phyloP scores from a whole-genome alignment of 2,888 invertebrate genomes.

The Brenthis daphne region DNA sequence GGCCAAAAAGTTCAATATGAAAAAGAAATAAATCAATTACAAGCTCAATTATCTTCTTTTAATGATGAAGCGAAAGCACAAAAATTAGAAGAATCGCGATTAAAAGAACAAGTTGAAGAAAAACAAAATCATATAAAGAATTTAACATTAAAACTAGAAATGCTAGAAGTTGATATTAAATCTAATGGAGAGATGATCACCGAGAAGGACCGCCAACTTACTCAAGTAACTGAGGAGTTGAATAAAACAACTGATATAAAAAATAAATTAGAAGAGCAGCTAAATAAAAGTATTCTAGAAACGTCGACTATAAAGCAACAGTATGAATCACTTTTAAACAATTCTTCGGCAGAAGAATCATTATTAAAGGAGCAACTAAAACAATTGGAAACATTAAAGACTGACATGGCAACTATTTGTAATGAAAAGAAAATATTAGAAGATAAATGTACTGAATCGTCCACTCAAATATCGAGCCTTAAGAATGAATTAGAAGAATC shows the following conservation, averaged over 20 bases:
- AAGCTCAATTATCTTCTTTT: conserved; percentile 54
- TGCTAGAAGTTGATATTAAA: conserved; percentile 73
- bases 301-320: conserved; percentile 65
- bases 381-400: conserved; percentile 63
- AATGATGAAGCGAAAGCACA: conserved; percentile 59
- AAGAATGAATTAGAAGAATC: conserved; percentile 55
- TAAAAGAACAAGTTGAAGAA: conserved; percentile 60
- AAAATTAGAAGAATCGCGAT: conserved; percentile 55
- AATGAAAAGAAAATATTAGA: conserved; percentile 66
- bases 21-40: conserved; percentile 62
- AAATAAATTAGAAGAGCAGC: conserved; percentile 72
- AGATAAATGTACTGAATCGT: conserved; percentile 55
- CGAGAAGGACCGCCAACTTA: conserved; percentile 77
- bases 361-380: conserved; percentile 65
- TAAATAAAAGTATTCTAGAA: conserved; percentile 66
- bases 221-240: conserved; percentile 63
- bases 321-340: conserved; percentile 68
- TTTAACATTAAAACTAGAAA: conserved; percentile 67
- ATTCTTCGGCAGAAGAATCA: conserved; percentile 70
- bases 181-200: conserved; percentile 69
- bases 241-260: conserved; percentile 67
- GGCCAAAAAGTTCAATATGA: conserved; percentile 67
- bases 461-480: conserved; percentile 55
- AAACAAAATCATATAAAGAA: conserved; percentile 70
- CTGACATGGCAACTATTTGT: conserved; percentile 58